These are phyloP conservation scores for Limosa lapponica DNA, from an alignment of 2,797 vertebrate genomes.

Conservation along the genomic window DNA sequence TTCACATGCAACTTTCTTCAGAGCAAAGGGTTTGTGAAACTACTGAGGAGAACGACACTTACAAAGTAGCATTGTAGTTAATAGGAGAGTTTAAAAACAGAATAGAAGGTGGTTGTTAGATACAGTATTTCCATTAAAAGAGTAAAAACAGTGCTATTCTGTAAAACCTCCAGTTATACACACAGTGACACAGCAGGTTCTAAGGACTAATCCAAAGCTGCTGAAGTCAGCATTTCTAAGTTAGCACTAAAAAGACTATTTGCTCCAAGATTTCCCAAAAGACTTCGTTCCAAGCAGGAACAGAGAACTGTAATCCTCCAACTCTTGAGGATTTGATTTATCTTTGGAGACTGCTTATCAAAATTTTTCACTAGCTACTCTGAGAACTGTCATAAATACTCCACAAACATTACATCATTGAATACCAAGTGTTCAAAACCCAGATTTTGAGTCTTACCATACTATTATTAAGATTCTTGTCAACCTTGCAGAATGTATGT, in stretches of 20 bases:
- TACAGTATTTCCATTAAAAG: not conserved
- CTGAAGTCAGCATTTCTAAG: not conserved
- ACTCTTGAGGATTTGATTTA: not conserved
- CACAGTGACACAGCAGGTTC: not conserved
- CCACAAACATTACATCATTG: not conserved
- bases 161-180: not conserved
- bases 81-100: not conserved
- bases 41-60: not conserved
- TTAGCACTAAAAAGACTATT: not conserved
- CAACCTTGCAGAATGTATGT: slow-evolving; percentile 97
- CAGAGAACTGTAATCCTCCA: not conserved
- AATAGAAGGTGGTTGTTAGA: not conserved
- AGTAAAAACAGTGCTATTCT: not conserved
- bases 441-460: slow-evolving; percentile 85
- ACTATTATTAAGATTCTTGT: slow-evolving; percentile 97
- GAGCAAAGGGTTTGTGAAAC: not conserved
- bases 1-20: not conserved
- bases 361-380: not conserved
- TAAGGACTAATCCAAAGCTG: not conserved
- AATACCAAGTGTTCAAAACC: not conserved
- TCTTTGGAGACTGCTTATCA: not conserved
- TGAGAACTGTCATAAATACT: not conserved
- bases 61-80: not conserved
- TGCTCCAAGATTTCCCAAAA: not conserved
- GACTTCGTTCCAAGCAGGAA: not conserved